These are phyloP conservation scores for Propithecus coquereli DNA, from an alignment of 2,113 vertebrate species.

Conservation along the genomic window DNA sequence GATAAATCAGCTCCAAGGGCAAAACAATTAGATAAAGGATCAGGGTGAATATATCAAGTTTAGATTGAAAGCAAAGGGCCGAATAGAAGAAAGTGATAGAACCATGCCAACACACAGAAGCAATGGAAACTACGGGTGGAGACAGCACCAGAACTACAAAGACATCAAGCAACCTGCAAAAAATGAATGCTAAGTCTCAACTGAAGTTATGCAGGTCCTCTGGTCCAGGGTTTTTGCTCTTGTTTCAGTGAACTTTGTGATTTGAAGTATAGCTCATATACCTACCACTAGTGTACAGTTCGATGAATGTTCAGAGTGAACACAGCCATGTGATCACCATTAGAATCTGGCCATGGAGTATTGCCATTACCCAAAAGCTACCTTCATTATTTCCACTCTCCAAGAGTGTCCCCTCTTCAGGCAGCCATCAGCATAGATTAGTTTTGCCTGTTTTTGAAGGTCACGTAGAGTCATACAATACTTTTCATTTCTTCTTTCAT, in stretches of 20 bases:
- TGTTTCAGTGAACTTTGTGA: not conserved
- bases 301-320: not conserved
- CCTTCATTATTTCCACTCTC: not conserved
- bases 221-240: not conserved
- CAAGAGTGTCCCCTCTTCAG: not conserved
- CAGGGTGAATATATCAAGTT: not conserved
- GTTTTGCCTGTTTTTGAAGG: not conserved
- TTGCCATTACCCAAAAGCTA: fast-evolving
- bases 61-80: not conserved
- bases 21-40: not conserved
- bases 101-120: not conserved
- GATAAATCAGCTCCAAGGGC: not conserved
- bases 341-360: not conserved
- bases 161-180: not conserved
- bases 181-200: not conserved
- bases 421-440: not conserved
- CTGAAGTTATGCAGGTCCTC: not conserved
- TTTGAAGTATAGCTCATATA: not conserved
- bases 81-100: not conserved
- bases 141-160: not conserved
- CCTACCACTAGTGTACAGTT: not conserved
- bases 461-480: not conserved
- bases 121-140: not conserved
- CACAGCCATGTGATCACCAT: not conserved
- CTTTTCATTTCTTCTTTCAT: not conserved